Evolutionary conservation across 1,140 invertebrate species (phyloP).

Genomic region (Zaprionus nigranus): DNA sequence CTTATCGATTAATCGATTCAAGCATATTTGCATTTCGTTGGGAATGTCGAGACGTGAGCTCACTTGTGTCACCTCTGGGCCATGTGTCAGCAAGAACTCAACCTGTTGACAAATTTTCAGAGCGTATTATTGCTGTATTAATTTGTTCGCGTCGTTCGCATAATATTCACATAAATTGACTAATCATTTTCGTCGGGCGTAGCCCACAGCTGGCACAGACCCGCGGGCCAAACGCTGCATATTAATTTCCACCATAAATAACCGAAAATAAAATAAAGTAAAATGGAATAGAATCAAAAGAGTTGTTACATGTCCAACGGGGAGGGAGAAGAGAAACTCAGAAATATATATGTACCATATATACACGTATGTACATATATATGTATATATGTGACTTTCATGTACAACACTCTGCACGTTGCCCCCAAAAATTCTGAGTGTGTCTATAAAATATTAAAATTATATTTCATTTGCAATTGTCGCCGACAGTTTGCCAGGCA

Average conservation of each 20-base stretch:
- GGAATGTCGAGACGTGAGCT: slow-evolving; percentile 45
- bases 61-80: slow-evolving; percentile 54
- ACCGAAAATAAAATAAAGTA: slow-evolving; percentile 50
- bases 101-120: slow-evolving; percentile 68
- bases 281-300: slow-evolving; percentile 37
- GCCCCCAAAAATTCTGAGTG: slow-evolving; percentile 38
- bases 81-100: slow-evolving; percentile 62
- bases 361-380: too few species aligned
- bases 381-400: slow-evolving; percentile 40
- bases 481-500: slow-evolving; percentile 57
- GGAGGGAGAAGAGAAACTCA: background rate
- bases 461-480: slow-evolving; percentile 82
- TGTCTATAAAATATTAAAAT: slow-evolving; percentile 81
- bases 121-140: slow-evolving; percentile 60
- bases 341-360: too few species aligned
- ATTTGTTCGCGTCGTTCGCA: slow-evolving; percentile 62
- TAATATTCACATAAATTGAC: slow-evolving; percentile 76
- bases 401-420: slow-evolving; percentile 36
- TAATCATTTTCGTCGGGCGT: slow-evolving; percentile 65
- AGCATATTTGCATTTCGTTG: background rate
- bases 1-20: slow-evolving; percentile 11
- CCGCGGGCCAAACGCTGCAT: slow-evolving; percentile 56
- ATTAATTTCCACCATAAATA: slow-evolving; percentile 78
- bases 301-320: slow-evolving; percentile 38
- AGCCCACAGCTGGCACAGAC: slow-evolving; percentile 43